Evolutionary conservation across 1,140 invertebrate species (phyloP), one percentile per base, ranked within the genome.

Genomic region (Brachionus paranguensis): DNA sequence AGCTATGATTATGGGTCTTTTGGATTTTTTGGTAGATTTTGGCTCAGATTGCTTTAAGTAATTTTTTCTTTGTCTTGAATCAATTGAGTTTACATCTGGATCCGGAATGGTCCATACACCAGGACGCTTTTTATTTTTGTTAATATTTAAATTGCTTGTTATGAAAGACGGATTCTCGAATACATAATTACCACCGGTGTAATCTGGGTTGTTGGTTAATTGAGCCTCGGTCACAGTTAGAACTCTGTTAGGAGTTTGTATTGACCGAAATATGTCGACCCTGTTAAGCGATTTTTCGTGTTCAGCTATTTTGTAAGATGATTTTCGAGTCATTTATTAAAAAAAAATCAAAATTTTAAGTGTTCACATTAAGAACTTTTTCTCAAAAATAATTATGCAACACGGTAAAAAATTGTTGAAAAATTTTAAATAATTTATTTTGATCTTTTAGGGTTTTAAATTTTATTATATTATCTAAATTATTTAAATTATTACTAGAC

Each of bases 291-390:
- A 76, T 50, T 76, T 76, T 76, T 76, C 72, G 33, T 76, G 72
- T 50, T 76, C 72, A 37, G 72, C 43, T 76, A 76, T 27, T 50
- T 76, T 76, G 20, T 76, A 76, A 50, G 41, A 27, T 50, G 24
- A n/a, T 76, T 76, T 76, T n/a, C 45, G 41, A 20, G 17, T 50
- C 43, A 50, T 76, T 50, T 33, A 60, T 60, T 60, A 20, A 20
- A 60, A 60, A 60, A 60, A 60, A 24, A 60, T 20, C 0, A 60
- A 60, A 60, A 20, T 27, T 60, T 27, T 17, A 60, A 60, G 53
- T 60, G 20, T 20, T 60, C 5, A 60, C n/a, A 60, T 60, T 60
- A 60, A 60, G 53, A 60, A 60, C n/a, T 24, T 60, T 60, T 60
- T 20, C 17, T 60, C 53, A 24, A 60, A 24, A 10, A 20, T 60